phyloP scores from a whole-genome alignment of 2,797 vertebrate species.

The Mormyrus proboscirostris region DNA sequence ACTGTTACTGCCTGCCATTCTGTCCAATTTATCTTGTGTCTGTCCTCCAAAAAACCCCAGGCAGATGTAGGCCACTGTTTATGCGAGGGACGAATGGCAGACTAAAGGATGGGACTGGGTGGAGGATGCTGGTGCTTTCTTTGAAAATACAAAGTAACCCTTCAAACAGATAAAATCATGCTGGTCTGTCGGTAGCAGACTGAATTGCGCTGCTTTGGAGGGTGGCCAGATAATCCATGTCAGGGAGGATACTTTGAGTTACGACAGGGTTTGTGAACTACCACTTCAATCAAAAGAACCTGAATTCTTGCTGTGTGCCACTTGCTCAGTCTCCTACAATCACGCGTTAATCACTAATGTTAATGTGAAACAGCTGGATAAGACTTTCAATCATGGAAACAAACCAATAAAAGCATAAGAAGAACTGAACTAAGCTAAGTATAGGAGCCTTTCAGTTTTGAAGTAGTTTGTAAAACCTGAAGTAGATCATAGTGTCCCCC shows the following conservation, averaged over 20 bases:
- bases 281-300: not conserved
- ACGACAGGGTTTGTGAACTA: not conserved
- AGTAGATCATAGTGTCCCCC: not conserved
- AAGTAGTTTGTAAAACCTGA: too few species aligned
- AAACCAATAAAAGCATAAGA: not conserved
- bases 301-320: not conserved
- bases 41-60: not conserved
- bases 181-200: not conserved
- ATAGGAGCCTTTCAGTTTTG: not conserved
- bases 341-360: not conserved
- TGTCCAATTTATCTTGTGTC: not conserved
- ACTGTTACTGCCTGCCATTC: not conserved
- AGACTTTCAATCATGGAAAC: not conserved
- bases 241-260: not conserved
- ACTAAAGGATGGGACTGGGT: not conserved
- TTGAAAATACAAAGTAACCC: not conserved
- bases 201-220: not conserved
- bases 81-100: not conserved
- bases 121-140: not conserved
- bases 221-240: not conserved
- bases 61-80: not conserved
- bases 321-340: not conserved
- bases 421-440: not conserved
- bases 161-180: not conserved
- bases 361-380: not conserved